phyloP scores from a whole-genome alignment of 2,797 vertebrate species.

The Coccyzus lansbergi region DNA sequence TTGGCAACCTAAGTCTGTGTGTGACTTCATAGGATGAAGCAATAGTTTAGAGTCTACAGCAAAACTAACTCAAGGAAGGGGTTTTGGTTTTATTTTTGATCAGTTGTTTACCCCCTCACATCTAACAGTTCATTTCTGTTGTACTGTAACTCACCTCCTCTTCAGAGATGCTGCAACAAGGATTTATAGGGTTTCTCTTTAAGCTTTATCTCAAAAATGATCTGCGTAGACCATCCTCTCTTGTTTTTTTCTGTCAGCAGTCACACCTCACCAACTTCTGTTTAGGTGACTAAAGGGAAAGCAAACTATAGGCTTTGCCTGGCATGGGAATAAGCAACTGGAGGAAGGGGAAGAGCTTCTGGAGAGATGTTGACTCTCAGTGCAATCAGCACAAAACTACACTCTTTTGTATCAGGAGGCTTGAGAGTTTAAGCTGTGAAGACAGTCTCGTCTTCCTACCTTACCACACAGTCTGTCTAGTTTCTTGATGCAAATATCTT shows the following conservation, averaged over 20 bases:
- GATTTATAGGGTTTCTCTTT: neutral
- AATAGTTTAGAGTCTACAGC: neutral
- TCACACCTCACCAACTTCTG: neutral
- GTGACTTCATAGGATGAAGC: conserved; percentile 25
- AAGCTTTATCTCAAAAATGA: neutral
- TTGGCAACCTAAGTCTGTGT: neutral
- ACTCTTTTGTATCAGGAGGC: neutral
- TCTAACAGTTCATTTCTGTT: neutral
- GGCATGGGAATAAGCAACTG: neutral
- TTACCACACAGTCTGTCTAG: neutral
- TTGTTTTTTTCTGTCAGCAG: neutral
- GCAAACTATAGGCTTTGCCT: neutral
- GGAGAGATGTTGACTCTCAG: neutral
- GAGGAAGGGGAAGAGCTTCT: neutral
- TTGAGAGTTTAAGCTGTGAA: neutral
- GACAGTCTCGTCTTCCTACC: neutral
- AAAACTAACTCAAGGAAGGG: neutral
- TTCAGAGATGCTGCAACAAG: neutral
- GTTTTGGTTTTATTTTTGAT: neutral
- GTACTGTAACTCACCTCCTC: neutral
- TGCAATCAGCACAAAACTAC: neutral
- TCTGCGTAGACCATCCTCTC: neutral
- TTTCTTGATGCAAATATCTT: neutral
- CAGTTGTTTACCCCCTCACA: neutral
- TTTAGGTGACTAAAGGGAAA: neutral